Conservation (phyloP, 2,888 invertebrate species). For the Pandemis cinnamomeana region DNA sequence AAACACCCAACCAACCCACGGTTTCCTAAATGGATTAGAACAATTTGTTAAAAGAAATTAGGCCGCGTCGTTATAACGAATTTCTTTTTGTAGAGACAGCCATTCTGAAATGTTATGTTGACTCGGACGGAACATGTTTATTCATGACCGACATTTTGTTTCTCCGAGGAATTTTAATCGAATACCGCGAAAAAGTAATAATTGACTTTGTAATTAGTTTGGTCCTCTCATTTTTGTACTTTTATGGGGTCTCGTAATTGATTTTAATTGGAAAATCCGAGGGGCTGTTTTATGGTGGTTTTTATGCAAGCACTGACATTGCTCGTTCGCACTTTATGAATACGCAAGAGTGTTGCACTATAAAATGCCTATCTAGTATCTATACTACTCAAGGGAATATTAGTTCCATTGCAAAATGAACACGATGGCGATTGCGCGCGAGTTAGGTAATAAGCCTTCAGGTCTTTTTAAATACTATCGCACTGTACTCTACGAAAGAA, state of each 20-base stretch:
- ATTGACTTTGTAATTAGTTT: constrained; percentile 42
- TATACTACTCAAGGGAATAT: background rate
- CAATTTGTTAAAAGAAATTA: constrained; percentile 68
- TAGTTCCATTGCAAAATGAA: too few relatives aligned
- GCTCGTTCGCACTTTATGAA: background rate
- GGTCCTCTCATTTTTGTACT: constrained; percentile 39
- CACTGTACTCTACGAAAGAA: too few relatives aligned
- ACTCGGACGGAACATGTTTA: constrained; percentile 52
- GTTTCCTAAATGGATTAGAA: constrained; percentile 67
- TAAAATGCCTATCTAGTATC: background rate
- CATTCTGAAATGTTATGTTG: constrained; percentile 45
- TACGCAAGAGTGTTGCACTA: background rate
- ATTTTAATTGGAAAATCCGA: constrained; percentile 30
- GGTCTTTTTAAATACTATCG: too few relatives aligned
- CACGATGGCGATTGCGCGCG: too few relatives aligned
- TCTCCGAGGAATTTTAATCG: constrained; percentile 38
- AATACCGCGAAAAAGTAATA: constrained; percentile 39
- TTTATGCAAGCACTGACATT: constrained; percentile 6
- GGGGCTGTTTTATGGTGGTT: background rate
- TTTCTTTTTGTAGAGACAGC: constrained; percentile 55
- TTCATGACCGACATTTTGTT: constrained; percentile 51
- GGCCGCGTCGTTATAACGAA: constrained; percentile 54
- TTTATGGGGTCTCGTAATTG: constrained; percentile 34
- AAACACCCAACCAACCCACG: constrained; percentile 54
- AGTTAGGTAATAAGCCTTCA: too few relatives aligned